Conservation (phyloP, 64 coral and sea anemone species). For the Porites lutea region DNA sequence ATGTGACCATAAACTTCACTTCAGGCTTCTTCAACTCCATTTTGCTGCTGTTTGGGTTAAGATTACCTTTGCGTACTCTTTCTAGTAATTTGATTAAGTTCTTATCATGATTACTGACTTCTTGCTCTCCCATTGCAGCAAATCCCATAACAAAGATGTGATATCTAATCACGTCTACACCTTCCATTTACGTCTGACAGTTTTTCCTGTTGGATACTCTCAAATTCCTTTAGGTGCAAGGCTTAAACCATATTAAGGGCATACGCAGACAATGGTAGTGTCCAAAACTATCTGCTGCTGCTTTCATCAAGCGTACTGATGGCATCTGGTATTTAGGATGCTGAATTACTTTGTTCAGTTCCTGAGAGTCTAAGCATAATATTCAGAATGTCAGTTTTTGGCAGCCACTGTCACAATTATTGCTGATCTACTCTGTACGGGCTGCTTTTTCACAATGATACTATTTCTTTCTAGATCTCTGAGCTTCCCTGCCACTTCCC, state of each 20-base stretch:
- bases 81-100: neutral
- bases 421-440: too few species aligned
- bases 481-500: too few species aligned
- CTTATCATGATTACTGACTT: neutral
- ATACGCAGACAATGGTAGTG: neutral
- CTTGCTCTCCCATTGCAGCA: neutral
- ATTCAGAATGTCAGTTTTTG: too few species aligned
- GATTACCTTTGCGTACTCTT: neutral
- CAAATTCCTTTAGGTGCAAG: slow-evolving; percentile 21
- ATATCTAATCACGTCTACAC: neutral
- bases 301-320: neutral
- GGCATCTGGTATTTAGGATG: neutral
- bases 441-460: too few species aligned
- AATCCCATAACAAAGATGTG: neutral
- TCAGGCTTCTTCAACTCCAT: neutral
- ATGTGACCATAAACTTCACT: neutral
- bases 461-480: too few species aligned
- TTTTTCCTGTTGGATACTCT: neutral
- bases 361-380: too few species aligned
- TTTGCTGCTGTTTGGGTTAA: neutral
- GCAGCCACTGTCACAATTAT: too few species aligned
- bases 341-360: neutral
- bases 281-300: neutral
- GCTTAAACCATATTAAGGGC: neutral
- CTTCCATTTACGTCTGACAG: neutral